Conservation (phyloP, 1,140 invertebrate species). For the Theocolax elegans region DNA sequence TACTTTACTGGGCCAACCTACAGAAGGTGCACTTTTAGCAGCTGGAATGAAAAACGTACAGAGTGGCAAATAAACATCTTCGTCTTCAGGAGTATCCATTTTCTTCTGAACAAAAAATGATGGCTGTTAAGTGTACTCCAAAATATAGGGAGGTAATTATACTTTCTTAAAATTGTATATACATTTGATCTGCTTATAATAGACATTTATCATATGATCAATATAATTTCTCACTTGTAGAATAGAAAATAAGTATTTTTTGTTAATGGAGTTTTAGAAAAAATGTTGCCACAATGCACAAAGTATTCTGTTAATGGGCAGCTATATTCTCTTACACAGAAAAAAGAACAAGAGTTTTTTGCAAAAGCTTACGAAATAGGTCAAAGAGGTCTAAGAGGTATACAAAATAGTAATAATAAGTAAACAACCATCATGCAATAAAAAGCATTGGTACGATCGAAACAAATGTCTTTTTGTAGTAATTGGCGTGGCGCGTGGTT, state of each 20-base stretch:
- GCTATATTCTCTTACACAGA: slow-evolving; percentile 78
- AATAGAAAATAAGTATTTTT: slow-evolving; percentile 85
- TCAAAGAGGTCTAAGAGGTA: slow-evolving; percentile 78
- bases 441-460: no score
- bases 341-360: slow-evolving; percentile 84
- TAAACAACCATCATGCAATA: no score
- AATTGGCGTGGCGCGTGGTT: slow-evolving; percentile 88
- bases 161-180: no score
- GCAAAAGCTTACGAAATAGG: slow-evolving; percentile 85
- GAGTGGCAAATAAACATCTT: slow-evolving; percentile 82
- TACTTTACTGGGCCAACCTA: slow-evolving; percentile 92
- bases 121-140: slow-evolving; percentile 94
- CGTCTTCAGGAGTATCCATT: slow-evolving; percentile 96
- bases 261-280: slow-evolving; percentile 95
- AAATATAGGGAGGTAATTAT: slow-evolving; percentile 81
- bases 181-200: no score
- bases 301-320: slow-evolving; percentile 83
- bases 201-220: no score
- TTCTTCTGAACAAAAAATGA: slow-evolving; percentile 96
- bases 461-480: slow-evolving; percentile 70
- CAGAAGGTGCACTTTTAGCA: slow-evolving; percentile 96
- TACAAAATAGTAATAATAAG: neutral
- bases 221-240: slow-evolving; percentile 55
- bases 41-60: slow-evolving; percentile 93
- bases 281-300: slow-evolving; percentile 87